Evolutionary conservation across 2,797 vertebrate genomes (phyloP).

Genomic region (Urophycis tenuis): DNA sequence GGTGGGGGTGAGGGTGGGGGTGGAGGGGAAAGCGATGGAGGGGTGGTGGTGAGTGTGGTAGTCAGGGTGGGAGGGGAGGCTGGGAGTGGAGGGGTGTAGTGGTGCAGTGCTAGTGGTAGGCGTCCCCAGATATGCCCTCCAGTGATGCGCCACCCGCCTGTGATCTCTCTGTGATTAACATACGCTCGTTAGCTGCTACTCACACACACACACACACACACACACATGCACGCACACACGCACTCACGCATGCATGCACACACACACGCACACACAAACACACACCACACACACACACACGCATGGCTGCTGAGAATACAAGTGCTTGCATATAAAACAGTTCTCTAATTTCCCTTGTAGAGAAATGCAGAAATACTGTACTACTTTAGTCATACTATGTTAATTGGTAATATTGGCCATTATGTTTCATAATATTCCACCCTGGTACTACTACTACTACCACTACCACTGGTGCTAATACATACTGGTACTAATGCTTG

Average conservation of each 20-base stretch:
- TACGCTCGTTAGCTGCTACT: conserved; percentile 96
- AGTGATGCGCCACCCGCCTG: conserved; percentile 90
- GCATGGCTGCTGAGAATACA: neutral
- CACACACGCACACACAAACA: conserved; percentile 26
- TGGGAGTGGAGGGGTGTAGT: conserved; percentile 26
- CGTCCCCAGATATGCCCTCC: conserved; percentile 81
- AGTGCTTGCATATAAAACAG: neutral
- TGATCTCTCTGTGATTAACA: conserved; percentile 98
- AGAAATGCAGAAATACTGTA: neutral
- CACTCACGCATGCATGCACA: conserved; percentile 24
- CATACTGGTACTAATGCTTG: neutral
- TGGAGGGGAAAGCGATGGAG: neutral
- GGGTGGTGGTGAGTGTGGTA: neutral
- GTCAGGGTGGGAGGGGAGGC: conserved; percentile 43
- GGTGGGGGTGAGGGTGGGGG: conserved; percentile 48
- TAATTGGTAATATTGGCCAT: too few species aligned
- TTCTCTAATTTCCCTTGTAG: neutral
- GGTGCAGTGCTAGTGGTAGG: conserved; percentile 57
- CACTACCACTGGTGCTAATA: neutral
- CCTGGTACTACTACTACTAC: too few species aligned
- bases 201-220: conserved; percentile 78
- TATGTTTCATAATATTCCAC: too few species aligned
- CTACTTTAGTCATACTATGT: neutral
- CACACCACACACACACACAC: conserved; percentile 25
- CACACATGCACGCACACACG: conserved; percentile 9